Conservation (phyloP, 1,140 invertebrate genomes). For the Harpegnathos saltator region DNA sequence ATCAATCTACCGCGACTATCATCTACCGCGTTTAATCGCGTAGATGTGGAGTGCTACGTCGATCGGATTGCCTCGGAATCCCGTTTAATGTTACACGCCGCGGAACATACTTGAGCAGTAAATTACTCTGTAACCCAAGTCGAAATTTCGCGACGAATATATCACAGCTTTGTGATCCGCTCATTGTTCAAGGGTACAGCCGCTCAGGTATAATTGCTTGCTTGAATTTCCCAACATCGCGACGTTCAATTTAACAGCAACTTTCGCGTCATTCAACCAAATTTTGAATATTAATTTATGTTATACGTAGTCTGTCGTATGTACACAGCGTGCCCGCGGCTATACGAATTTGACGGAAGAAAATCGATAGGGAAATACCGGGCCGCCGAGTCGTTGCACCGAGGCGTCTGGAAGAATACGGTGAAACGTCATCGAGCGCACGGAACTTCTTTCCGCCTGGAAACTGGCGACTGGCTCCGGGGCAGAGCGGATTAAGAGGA, state of each 20-base stretch:
- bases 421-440: constrained; percentile 8
- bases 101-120: background rate
- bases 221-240: too few species aligned
- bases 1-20: constrained; percentile 39
- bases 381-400: background rate
- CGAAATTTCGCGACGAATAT: background rate
- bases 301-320: too few species aligned
- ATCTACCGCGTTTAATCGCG: background rate
- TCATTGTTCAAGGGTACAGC: too few species aligned
- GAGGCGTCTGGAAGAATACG: background rate
- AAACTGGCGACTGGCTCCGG: constrained; percentile 3
- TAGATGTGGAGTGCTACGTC: constrained; percentile 8
- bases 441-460: constrained; percentile 9
- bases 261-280: too few species aligned
- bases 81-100: background rate
- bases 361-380: background rate
- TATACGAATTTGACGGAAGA: background rate
- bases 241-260: too few species aligned
- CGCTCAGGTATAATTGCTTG: too few species aligned
- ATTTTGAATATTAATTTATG: too few species aligned
- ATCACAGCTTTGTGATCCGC: background rate
- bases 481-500: background rate
- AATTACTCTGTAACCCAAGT: background rate
- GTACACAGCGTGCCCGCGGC: too few species aligned
- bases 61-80: constrained; percentile 8